Evolutionary conservation across 2,797 vertebrate species (phyloP).

Genomic region (Pangasius sanitwongsei): DNA sequence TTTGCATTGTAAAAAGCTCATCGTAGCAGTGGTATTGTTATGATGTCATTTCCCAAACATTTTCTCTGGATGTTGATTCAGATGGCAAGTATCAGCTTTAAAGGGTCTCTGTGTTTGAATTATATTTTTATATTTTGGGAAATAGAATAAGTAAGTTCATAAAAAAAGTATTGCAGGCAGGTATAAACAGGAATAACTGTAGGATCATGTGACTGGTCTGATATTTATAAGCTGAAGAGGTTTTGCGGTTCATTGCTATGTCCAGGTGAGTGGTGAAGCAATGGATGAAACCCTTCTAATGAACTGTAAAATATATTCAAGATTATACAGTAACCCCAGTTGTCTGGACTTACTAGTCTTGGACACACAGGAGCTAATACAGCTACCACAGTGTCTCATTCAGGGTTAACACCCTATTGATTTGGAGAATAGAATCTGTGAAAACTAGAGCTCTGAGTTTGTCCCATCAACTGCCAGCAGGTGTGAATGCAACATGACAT

Average conservation of each 20-base stretch:
- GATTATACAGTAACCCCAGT: neutral
- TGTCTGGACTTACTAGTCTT: neutral
- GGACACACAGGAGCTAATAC: neutral
- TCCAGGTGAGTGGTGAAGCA: neutral
- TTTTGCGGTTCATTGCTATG: neutral
- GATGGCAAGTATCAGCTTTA: neutral
- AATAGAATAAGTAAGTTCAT: neutral
- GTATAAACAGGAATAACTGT: neutral
- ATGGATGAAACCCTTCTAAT: neutral
- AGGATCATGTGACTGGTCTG: neutral
- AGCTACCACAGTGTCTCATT: neutral
- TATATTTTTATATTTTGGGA: neutral
- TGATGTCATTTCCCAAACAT: neutral
- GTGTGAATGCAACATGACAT: conserved; percentile 23
- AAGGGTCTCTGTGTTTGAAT: neutral
- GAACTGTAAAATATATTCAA: neutral
- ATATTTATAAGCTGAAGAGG: neutral
- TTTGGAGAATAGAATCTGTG: neutral
- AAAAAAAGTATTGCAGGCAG: neutral
- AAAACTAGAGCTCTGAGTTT: neutral
- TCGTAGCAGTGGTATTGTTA: neutral
- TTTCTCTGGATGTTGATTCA: neutral
- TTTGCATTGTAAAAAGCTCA: neutral
- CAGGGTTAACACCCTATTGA: neutral
- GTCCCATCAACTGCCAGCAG: neutral